Evolutionary conservation across 2,888 invertebrate species (phyloP), one percentile per base, ranked within the genome.

Genomic region (Chirona hameri): DNA sequence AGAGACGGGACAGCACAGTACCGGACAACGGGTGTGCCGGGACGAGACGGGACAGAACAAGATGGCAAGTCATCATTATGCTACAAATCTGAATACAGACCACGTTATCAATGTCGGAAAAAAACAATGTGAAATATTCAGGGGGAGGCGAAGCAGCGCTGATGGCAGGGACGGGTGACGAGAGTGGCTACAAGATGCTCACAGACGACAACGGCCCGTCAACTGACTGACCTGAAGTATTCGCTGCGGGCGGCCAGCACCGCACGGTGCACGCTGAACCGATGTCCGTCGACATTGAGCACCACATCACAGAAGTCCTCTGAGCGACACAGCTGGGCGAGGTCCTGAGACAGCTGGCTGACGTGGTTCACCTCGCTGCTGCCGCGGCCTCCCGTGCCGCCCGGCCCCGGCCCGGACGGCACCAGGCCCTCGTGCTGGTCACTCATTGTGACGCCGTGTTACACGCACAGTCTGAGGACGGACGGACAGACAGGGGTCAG

Each of bases 191-290:
- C 55, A 55, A 55, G 55, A 55, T 18, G 55, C 55, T 18, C 1
- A 18, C 55, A 18, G 55, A 18, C 15, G 18, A 55, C 1, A 55
- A 55, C 14, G 18, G 15, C 14, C 15, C 55, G 39, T 39, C 55
- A 18, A 18, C 57, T 24, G 18, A 21, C 21, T 57, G 1, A 98
- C 88, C 97, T 91, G 89, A 99, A 99, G 89, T 98, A 99, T 86
- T 97, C 95, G 87, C 97, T 97, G 86, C 99, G 91, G 52, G 97
- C 95, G 0, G 99, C 98, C 82, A 99, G 90, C 86, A 99, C 95
- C 7, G 97, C 92, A 88, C 92, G 92, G 86, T 95, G 94, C 18
- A 92, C 93, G 86, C 90, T 90, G 84, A 94, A 91, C 86, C 86
- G 86, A 84, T 91, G 90, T 84, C 93, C 94, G 87, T 96, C 96